phyloP scores from a whole-genome alignment of 2,113 vertebrate species.

The Forbesichthys papilliferus region DNA sequence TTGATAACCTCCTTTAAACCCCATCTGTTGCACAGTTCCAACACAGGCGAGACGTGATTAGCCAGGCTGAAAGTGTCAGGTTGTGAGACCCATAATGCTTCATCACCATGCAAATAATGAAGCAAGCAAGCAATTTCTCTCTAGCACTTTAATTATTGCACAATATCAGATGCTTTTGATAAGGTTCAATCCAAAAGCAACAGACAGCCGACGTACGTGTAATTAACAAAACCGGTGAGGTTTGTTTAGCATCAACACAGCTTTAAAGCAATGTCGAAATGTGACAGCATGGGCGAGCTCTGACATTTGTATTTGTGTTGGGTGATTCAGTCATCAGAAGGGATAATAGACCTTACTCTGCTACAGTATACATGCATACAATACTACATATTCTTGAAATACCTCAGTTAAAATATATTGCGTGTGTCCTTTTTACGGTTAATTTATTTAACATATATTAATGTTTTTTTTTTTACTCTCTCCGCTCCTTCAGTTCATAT shows the following conservation, averaged over 20 bases:
- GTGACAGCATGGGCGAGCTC: too few species aligned
- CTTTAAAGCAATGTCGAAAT: not conserved
- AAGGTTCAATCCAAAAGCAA: slow-evolving; percentile 9
- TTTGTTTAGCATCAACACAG: slow-evolving; percentile 20
- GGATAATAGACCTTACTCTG: too few species aligned
- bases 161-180: slow-evolving; percentile 22
- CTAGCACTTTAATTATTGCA: slow-evolving; percentile 18
- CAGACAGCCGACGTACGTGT: slow-evolving; percentile 17
- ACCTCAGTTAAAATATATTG: too few species aligned
- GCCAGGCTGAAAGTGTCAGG: slow-evolving; percentile 40
- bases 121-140: not conserved
- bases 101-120: slow-evolving; percentile 17
- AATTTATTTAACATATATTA: too few species aligned
- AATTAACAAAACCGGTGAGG: slow-evolving; percentile 32
- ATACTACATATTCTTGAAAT: too few species aligned
- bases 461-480: too few species aligned
- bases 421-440: too few species aligned
- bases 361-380: too few species aligned
- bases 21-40: slow-evolving; percentile 59
- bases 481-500: slow-evolving; percentile 1
- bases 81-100: slow-evolving; percentile 27
- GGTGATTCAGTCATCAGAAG: too few species aligned
- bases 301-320: too few species aligned
- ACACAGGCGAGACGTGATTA: slow-evolving; percentile 47
- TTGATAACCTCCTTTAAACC: slow-evolving; percentile 56